These are phyloP conservation scores for Cyanoramphus novaezelandiae DNA, from an alignment of 2,113 vertebrate genomes.

Conservation along the genomic window DNA sequence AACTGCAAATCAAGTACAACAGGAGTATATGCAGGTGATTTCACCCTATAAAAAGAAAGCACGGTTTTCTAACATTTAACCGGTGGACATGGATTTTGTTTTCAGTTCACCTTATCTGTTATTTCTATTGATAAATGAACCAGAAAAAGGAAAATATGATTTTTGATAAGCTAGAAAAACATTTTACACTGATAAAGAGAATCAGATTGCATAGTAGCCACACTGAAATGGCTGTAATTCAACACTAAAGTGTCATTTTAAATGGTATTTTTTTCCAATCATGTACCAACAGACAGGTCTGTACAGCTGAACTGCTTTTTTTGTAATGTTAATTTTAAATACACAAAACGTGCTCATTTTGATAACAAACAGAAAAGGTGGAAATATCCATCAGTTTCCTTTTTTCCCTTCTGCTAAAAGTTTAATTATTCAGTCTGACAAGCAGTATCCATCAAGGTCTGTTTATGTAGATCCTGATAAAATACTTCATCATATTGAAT, in stretches of 20 bases:
- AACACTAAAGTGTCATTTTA: constrained; percentile 23
- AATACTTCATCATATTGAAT: background rate
- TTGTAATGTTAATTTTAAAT: constrained; percentile 17
- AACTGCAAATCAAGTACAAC: background rate
- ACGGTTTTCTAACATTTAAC: background rate
- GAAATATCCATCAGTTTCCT: background rate
- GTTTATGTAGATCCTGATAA: background rate
- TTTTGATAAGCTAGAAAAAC: constrained; percentile 26
- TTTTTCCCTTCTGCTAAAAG: background rate
- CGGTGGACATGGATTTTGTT: background rate
- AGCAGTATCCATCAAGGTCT: background rate
- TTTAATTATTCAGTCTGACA: constrained; percentile 27
- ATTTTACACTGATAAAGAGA: constrained; percentile 35
- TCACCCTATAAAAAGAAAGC: background rate
- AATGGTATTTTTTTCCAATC: background rate
- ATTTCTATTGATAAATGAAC: constrained; percentile 31
- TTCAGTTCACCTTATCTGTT: background rate
- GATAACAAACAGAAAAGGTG: background rate
- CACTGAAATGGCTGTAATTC: constrained; percentile 11
- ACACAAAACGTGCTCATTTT: background rate
- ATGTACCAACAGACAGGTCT: background rate
- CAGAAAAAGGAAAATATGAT: constrained; percentile 6
- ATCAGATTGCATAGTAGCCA: background rate
- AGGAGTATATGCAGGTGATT: background rate
- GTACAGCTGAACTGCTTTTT: background rate